Conservation (phyloP, 2,888 invertebrate species). For the Melipona beecheii region DNA sequence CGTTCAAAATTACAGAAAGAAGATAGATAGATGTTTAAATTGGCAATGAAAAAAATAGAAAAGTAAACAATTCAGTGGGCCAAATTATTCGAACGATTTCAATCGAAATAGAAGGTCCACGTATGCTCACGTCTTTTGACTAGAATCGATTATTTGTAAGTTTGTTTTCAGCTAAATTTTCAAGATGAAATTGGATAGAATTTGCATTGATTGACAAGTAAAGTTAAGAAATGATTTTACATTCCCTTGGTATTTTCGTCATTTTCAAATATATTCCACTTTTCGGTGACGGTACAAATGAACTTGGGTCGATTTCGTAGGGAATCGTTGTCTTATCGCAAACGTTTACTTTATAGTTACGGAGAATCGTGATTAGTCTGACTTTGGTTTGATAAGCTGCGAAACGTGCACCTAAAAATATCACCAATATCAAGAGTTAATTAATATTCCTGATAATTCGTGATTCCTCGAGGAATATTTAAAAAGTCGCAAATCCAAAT, state of each 20-base stretch:
- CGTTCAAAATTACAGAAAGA: no score
- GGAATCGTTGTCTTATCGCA: conserved; percentile 77
- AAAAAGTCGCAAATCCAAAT: not conserved
- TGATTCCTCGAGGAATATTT: not conserved
- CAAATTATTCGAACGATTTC: not conserved
- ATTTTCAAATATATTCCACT: conserved; percentile 78
- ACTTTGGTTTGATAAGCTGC: conserved; percentile 80
- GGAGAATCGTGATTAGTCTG: conserved; percentile 78
- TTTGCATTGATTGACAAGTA: not conserved
- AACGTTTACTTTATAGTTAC: conserved; percentile 78
- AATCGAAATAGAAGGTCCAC: not conserved
- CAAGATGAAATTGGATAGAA: not conserved
- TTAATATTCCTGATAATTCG: not conserved
- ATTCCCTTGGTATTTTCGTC: conserved; percentile 46
- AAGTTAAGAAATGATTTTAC: not conserved
- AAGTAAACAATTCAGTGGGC: not conserved
- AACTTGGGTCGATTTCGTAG: conserved; percentile 64
- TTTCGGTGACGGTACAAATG: conserved; percentile 73
- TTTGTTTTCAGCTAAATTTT: not conserved
- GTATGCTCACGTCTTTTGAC: not conserved
- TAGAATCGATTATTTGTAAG: not conserved
- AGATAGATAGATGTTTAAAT: not conserved
- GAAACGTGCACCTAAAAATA: conserved; percentile 71
- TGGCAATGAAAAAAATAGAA: not conserved
- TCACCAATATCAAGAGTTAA: not conserved